These are phyloP conservation scores for Tetragonisca angustula DNA, from an alignment of 2,888 invertebrate species.

Conservation along the genomic window DNA sequence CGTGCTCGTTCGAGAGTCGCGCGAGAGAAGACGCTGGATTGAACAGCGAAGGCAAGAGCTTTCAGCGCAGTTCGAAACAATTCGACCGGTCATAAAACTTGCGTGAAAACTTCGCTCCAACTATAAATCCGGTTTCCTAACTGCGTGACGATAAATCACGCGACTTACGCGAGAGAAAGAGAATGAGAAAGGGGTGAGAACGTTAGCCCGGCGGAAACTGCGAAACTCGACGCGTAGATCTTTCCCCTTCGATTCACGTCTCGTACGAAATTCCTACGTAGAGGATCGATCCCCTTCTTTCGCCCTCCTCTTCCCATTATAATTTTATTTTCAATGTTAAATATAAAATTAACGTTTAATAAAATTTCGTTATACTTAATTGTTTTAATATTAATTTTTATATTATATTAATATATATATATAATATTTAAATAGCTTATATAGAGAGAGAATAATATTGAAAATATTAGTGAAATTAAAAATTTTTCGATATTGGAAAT, in stretches of 20 bases:
- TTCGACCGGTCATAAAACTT: constrained; percentile 60
- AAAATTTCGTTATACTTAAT: no score
- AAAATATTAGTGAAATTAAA: no score
- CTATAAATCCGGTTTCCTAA: constrained; percentile 65
- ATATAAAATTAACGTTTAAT: no score
- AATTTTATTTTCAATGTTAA: no score
- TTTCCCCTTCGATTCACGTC: constrained; percentile 20
- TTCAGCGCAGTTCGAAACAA: constrained; percentile 62
- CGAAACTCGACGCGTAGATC: constrained; percentile 56
- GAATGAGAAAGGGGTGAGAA: background rate
- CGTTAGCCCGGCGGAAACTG: constrained; percentile 31
- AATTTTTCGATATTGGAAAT: no score
- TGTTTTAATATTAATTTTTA: no score
- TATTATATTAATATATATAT: no score
- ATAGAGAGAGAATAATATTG: no score
- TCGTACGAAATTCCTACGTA: constrained; percentile 37
- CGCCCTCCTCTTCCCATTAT: background rate
- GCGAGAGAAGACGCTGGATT: background rate
- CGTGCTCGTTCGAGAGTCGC: constrained; percentile 6
- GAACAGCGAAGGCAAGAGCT: constrained; percentile 12
- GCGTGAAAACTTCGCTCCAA: constrained; percentile 44
- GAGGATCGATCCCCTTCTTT: constrained; percentile 31
- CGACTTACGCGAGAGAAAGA: constrained; percentile 42
- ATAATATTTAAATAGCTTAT: no score
- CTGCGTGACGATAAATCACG: constrained; percentile 64